Percentiles rank a stretch among this genome's conserved stretches.
phyloP scores from a whole-genome alignment of 2,888 invertebrate genomes.

The Nephrocerus scutellatus region DNA sequence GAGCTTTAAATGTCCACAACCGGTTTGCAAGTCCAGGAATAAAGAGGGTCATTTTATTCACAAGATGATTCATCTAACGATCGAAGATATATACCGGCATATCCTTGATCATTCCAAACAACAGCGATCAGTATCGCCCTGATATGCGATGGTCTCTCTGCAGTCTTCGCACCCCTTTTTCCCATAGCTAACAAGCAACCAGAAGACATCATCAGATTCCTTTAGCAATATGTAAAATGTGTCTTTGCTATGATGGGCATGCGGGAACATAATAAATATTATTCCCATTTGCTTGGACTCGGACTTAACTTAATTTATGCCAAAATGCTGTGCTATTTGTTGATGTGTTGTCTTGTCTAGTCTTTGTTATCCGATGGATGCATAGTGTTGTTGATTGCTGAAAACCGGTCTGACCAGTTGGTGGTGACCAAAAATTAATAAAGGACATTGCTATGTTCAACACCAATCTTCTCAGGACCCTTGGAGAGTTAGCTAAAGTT shows the following conservation, averaged over 20 bases:
- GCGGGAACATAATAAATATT: conserved; percentile 18
- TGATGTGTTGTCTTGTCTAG: conserved; percentile 10
- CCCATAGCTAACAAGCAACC: conserved; percentile 10
- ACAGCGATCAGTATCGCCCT: conserved; percentile 9
- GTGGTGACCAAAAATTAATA: conserved; percentile 26
- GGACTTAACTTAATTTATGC: conserved; percentile 20
- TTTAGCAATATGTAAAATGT: too few relatives aligned
- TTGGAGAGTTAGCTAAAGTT: too few relatives aligned
- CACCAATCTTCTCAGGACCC: too few relatives aligned
- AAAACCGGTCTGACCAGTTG: conserved; percentile 33
- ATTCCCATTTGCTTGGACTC: conserved; percentile 24
- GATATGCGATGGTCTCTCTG: conserved; percentile 22
- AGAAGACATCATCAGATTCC: too few relatives aligned
- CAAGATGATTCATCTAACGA: too few relatives aligned
- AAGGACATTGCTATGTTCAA: too few relatives aligned
- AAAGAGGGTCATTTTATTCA: conserved; percentile 24
- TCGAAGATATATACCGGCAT: too few relatives aligned
- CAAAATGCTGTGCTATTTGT: conserved; percentile 17
- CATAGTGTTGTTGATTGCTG: too few relatives aligned
- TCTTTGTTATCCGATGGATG: too few relatives aligned
- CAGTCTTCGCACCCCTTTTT: conserved; percentile 20
- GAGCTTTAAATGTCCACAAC: conserved; percentile 26
- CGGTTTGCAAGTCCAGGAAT: conserved; percentile 27
- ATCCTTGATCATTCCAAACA: too few relatives aligned
- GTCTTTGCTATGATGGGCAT: conserved; percentile 22